Base-by-base conservation (phyloP, 2,113 vertebrate species). In the Cricetomys ansorgei region DNA sequence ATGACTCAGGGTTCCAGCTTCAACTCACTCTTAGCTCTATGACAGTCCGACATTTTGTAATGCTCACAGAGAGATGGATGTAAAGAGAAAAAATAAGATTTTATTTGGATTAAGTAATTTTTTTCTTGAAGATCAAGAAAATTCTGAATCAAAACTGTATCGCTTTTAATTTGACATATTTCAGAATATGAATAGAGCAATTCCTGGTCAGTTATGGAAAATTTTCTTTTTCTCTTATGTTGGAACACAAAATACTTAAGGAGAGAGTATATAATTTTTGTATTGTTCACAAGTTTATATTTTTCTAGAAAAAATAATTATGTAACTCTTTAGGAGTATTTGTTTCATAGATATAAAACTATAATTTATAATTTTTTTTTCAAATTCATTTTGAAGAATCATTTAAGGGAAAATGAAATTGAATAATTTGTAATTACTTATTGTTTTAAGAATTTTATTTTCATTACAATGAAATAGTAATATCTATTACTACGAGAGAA, bases 361-460 rank as follows among this genome's bases (percentile, higher is more conserved):
- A 88, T 2, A 96, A 89, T 43, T 91, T 95, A 17, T 72, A 23
- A 45, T 31, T 59, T n/a, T 92, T 27, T 89, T 75, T 79, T 67
- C 40, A 90, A 91, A 45, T 10, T 9, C 5, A 59, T 93, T 93
- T 97, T 91, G 7, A 84, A 73, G 7, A 95, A 76, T 87, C 9
- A 67, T 16, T 73, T 89, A 86, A 89, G 15, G 80, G 43, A 92
- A 79, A 89, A 40, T 87, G 62, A 89, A 72, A 53, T 17, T 1
- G 25, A 89, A 79, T 75, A 16, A 80, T 65, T 57, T 95, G 11
- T 16, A 77, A 69, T 88, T 92, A 79, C 7, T 84, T 2, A 73
- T 53, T 95, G 27, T 80, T 91, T 94, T 83, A 88, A 57, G 17
- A 73, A 90, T 2, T 83, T 50, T 93, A 48, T 88, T 92, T 59